Evolutionary conservation across 2,113 vertebrate genomes (phyloP).

Genomic region (Xenus cinereus): DNA sequence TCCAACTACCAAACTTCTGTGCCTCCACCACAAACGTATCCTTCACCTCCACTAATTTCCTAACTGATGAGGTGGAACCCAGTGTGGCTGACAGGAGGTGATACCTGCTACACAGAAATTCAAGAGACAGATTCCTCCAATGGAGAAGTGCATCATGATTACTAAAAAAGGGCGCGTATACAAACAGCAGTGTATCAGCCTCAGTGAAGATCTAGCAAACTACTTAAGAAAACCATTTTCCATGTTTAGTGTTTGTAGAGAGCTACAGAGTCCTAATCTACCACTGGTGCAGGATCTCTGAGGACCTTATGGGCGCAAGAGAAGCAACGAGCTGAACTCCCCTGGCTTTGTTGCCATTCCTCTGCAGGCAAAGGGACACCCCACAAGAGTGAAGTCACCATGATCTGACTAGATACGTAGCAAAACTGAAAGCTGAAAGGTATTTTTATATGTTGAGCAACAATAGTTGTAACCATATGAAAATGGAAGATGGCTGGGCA

Average conservation of each 20-base stretch:
- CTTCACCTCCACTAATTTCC: background rate
- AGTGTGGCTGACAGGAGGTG: background rate
- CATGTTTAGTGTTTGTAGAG: background rate
- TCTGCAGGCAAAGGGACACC: background rate
- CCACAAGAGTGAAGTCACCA: background rate
- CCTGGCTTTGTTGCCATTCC: background rate
- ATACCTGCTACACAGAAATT: background rate
- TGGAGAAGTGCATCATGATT: background rate
- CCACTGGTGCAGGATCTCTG: background rate
- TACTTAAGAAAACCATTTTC: background rate
- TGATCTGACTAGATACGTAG: background rate
- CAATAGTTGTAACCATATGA: background rate
- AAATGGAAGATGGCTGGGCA: background rate
- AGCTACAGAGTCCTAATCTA: background rate
- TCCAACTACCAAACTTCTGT: background rate
- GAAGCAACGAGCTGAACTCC: background rate
- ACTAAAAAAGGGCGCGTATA: background rate
- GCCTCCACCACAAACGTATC: background rate
- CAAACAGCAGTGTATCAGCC: background rate
- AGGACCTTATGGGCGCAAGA: background rate
- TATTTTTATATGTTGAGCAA: background rate
- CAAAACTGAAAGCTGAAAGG: background rate
- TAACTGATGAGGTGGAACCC: background rate
- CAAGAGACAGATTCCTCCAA: background rate
- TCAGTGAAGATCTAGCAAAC: background rate